Percentiles rank a stretch among this genome's conserved stretches.
phyloP scores from a whole-genome alignment of 1,140 invertebrate species.

The Dendrolimus punctatus region DNA sequence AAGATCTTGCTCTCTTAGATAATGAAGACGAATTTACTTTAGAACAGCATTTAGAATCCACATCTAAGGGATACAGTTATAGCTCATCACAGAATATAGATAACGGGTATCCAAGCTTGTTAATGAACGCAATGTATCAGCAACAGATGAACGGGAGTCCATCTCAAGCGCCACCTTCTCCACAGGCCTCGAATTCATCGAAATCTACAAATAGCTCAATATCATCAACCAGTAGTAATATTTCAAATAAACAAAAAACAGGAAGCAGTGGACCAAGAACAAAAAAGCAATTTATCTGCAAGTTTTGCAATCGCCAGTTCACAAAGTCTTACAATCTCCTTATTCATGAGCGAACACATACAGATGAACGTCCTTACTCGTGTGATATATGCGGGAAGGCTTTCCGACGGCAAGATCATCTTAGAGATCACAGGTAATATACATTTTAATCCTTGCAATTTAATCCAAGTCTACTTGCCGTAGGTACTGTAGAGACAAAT shows the following conservation, averaged over 20 bases:
- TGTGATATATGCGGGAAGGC: conserved; percentile 99
- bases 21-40: conserved; percentile 73
- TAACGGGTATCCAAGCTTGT: conserved; percentile 73
- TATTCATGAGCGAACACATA: conserved; percentile 98
- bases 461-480: background rate
- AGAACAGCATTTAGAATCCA: conserved; percentile 66
- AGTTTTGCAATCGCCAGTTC: conserved; percentile 97
- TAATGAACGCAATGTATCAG: conserved; percentile 75
- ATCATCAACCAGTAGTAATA: conserved; percentile 68
- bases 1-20: conserved; percentile 74
- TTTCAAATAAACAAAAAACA: conserved; percentile 70
- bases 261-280: conserved; percentile 80
- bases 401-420: conserved; percentile 96
- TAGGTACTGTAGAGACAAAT: no score
- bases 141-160: conserved; percentile 68
- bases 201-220: conserved; percentile 66
- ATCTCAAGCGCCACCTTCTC: conserved; percentile 53
- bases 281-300: conserved; percentile 98
- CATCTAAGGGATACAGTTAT: conserved; percentile 59
- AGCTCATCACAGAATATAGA: conserved; percentile 70
- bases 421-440: conserved; percentile 92
- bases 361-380: conserved; percentile 97
- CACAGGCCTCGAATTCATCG: conserved; percentile 54
- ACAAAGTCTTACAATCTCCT: conserved; percentile 98
- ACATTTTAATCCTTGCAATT: background rate